Conservation (phyloP, 2,113 vertebrate genomes). For the Bubo blakistoni region DNA sequence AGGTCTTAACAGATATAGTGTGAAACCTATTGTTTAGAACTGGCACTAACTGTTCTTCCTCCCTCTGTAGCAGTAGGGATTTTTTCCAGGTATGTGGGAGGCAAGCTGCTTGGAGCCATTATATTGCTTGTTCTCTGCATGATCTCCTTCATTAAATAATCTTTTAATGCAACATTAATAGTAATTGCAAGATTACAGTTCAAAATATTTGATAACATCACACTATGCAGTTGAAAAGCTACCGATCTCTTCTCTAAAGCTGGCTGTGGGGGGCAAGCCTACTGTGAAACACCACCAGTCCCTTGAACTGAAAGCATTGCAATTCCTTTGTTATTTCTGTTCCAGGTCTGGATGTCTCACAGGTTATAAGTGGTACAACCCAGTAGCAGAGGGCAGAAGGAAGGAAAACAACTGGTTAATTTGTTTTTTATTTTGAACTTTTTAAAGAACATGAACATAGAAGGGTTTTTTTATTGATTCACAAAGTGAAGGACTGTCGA, state of each 20-base stretch:
- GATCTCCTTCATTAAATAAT: constrained; percentile 77
- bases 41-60: constrained; percentile 60
- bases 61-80: constrained; percentile 57
- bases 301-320: neutral
- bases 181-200: constrained; percentile 75
- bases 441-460: neutral
- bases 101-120: constrained; percentile 69
- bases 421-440: neutral
- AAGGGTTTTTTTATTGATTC: neutral
- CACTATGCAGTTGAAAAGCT: constrained; percentile 57
- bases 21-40: constrained; percentile 69
- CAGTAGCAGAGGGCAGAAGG: neutral
- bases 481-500: neutral
- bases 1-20: constrained; percentile 65
- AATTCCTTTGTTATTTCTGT: neutral
- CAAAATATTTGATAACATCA: constrained; percentile 78
- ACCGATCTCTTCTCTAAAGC: constrained; percentile 59
- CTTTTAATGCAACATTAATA: constrained; percentile 77
- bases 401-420: constrained; percentile 11
- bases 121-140: constrained; percentile 71
- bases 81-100: constrained; percentile 76
- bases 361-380: neutral
- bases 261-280: constrained; percentile 46
- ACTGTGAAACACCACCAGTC: constrained; percentile 1
- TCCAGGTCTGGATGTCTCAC: neutral